Base-by-base conservation (phyloP, 2,797 vertebrate genomes). In the Gymnoscopelus braueri region DNA sequence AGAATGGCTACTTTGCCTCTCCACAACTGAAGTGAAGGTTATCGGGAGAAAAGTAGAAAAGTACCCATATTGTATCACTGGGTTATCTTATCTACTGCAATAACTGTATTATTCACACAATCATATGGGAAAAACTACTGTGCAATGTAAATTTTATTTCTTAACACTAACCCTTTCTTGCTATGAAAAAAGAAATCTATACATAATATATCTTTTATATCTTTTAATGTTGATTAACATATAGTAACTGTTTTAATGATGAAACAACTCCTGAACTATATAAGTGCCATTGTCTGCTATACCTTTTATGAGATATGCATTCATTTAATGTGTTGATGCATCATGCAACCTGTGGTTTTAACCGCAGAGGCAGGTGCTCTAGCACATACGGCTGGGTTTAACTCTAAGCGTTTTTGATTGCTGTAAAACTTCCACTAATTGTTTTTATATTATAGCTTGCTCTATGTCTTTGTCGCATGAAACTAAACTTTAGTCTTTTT, bases 1-100 rank as follows among this genome's bases (percentile, higher is more conserved):
- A 94, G 70, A 92, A 94, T 63, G 94, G 88, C 81, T 97, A 96
- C 89, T 98, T 97, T 81, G 90, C 94, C 68, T 97, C 97, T 83
- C 97, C 97, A 3, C 77, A 95, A 79, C 91, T 97, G 76, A 97
- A 96, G 76, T 97, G 87, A 88, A 4, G 61, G 24, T 5, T 35
- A 32, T 63, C 10, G n/a, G 35, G 12, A 12, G 11, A 3, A n/a
- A 1, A 70, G 26, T 58, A 67, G 3, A 9, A 1, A 0, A 1
- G 56, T 2, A 51, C n/a, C 32, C 5, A 48, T 64, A 1, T 60
- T 77, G 15, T 65, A 56, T 14, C 58, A 52, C 53, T 73, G 11
- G 10, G 51, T 77, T 52, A 67, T 35, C 60, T 65, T 19, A 71
- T 29, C 26, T 44, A 10, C 60, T 74, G 55, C 79, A 75, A 70